Base-by-base conservation (phyloP, 2,113 vertebrate species). In the Tragelaphus imberbis region DNA sequence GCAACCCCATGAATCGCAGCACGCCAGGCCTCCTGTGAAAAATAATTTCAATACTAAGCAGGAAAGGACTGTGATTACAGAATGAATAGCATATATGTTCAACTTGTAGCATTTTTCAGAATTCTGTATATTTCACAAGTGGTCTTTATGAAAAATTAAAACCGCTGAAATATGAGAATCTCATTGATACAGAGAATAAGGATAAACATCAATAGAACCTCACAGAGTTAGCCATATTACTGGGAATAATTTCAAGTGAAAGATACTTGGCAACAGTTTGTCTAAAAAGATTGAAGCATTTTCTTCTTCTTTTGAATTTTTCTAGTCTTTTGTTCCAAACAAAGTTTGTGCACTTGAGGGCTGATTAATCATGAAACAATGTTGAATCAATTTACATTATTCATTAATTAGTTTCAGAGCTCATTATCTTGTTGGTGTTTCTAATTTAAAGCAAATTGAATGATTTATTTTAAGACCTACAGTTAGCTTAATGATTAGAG, bases 371-470 rank as follows among this genome's bases (percentile, higher is more conserved):
- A 80, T 23, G 23, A 91, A 90, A 81, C 71, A 79, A 58, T 93
- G 61, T 85, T 94, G 86, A 97, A 85, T 94, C 63, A 44, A 51
- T 92, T 94, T 94, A 80, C 59, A 55, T 59, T 84, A 68, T 92
- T 97, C 44, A 51, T 19, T 58, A 53, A 40, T 75, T 77, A 25
- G n/a, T 61, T 94, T 94, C 77, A 95, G 49, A 92, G 15, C 33
- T 87, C n/a, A n/a, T 17, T 86, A 84, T 96, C 19, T 33, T 93
- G 11, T 28, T 65, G 47, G 58, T 10, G 53, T 90, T 96, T 97
- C 49, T 65, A 80, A 44, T 65, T 90, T 77, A 80, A 96, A 89
- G 61, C 55, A 95, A 95, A 79, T 36, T 58, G 33, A 92, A 63
- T 89, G 55, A 33, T 17, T 94, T 90, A 65, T 93, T 96, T 93